phyloP scores from a whole-genome alignment of 2,888 invertebrate species.

The Rambutsinella grinnellia region DNA sequence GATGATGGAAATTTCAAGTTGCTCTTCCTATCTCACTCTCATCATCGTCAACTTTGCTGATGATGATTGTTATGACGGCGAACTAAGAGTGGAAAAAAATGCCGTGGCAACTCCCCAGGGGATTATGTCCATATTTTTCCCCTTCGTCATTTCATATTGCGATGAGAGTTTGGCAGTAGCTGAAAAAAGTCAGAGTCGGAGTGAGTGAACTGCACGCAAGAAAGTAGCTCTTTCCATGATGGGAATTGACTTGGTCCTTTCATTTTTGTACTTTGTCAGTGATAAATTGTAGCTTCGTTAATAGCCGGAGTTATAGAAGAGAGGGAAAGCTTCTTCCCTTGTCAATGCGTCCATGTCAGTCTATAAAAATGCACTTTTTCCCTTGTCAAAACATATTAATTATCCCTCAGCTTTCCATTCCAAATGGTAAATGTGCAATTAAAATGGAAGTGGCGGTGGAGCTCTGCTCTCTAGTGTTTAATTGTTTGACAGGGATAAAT shows the following conservation, averaged over 20 bases:
- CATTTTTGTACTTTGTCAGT: constrained; percentile 39
- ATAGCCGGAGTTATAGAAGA: background rate
- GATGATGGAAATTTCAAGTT: constrained; percentile 6
- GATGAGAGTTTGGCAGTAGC: background rate
- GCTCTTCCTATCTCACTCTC: background rate
- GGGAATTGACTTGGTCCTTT: constrained; percentile 30
- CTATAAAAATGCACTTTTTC: constrained; percentile 5
- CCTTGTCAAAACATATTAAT: constrained; percentile 53
- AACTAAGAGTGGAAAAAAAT: background rate
- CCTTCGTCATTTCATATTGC: constrained; percentile 29
- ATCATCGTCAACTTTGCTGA: background rate
- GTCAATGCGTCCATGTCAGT: background rate
- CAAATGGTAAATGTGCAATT: constrained; percentile 6
- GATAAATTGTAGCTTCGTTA: constrained; percentile 33
- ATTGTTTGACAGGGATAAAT: constrained; percentile 51
- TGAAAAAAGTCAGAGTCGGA: background rate
- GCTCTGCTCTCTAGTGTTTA: constrained; percentile 23
- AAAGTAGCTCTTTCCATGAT: constrained; percentile 13
- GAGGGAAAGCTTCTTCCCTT: background rate
- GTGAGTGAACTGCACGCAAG: background rate
- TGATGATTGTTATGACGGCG: background rate
- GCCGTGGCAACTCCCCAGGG: constrained; percentile 44
- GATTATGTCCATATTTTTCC: constrained; percentile 19
- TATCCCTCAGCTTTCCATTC: constrained; percentile 17
- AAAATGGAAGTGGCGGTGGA: constrained; percentile 6